Percentiles rank a stretch among this genome's conserved stretches.
Evolutionary conservation across 2,797 vertebrate genomes (phyloP).

Genomic region (Trachurus trachurus): DNA sequence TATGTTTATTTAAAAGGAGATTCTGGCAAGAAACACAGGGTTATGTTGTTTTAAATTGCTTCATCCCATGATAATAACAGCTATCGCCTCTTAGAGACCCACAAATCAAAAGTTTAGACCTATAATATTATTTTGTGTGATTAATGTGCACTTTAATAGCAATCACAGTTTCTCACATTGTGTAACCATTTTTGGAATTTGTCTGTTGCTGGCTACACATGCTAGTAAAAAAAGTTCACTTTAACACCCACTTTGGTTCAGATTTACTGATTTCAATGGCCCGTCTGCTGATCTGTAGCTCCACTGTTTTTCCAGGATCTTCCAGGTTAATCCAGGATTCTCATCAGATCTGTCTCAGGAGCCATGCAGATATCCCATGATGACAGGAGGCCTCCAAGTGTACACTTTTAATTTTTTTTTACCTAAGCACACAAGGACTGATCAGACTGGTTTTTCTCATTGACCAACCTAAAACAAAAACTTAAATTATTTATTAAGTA

Average conservation of each 20-base stretch:
- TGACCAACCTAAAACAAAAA: conserved; percentile 68
- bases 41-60: conserved; percentile 31
- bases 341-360: conserved; percentile 23
- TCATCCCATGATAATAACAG: conserved; percentile 44
- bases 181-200: conserved; percentile 18
- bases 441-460: conserved; percentile 43
- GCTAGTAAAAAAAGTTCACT: not conserved
- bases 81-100: conserved; percentile 54
- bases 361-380: not conserved
- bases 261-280: not conserved
- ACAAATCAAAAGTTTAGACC: conserved; percentile 28
- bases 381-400: conserved; percentile 2
- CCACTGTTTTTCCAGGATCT: not conserved
- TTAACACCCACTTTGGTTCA: conserved; percentile 10
- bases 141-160: not conserved
- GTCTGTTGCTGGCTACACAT: not conserved
- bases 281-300: conserved; percentile 19
- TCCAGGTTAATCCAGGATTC: conserved; percentile 1
- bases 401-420: conserved; percentile 10
- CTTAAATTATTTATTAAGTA: conserved; percentile 80
- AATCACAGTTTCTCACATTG: conserved; percentile 26
- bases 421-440: conserved; percentile 45
- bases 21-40: conserved; percentile 63
- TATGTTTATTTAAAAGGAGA: conserved; percentile 76
- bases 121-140: conserved; percentile 9